These are phyloP conservation scores for Galago senegalensis DNA, from an alignment of 2,797 vertebrate genomes.

Conservation along the genomic window DNA sequence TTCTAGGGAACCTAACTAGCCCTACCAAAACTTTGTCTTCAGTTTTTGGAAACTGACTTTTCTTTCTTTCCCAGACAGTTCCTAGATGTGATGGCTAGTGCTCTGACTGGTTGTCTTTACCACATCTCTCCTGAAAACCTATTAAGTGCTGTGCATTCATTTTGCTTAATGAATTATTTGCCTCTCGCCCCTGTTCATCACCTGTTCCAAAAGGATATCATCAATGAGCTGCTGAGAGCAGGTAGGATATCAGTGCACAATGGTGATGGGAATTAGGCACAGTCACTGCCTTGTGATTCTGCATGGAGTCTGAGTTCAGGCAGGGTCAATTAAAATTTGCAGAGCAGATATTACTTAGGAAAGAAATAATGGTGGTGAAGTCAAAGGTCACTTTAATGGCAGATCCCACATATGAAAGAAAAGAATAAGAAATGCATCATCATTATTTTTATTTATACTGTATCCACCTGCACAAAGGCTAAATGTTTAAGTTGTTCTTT, in stretches of 20 bases:
- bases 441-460: not conserved
- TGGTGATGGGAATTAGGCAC: not conserved
- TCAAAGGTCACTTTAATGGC: not conserved
- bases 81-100: conserved; percentile 88
- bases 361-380: not conserved
- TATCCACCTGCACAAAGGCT: not conserved
- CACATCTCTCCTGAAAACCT: conserved; percentile 89
- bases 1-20: not conserved
- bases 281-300: not conserved
- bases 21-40: not conserved
- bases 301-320: not conserved
- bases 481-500: not conserved
- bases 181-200: conserved; percentile 90
- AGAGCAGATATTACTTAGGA: not conserved
- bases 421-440: not conserved
- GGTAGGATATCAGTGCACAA: conserved; percentile 82
- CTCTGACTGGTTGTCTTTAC: conserved; percentile 90
- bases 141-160: conserved; percentile 88
- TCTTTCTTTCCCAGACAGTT: conserved; percentile 90
- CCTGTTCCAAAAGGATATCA: conserved; percentile 90
- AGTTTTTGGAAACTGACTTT: conserved; percentile 60
- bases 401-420: not conserved
- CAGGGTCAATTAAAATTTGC: not conserved
- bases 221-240: conserved; percentile 87
- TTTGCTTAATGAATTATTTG: conserved; percentile 93